Evolutionary conservation across 2,797 vertebrate genomes (phyloP).

Genomic region (Sebastes itinus): DNA sequence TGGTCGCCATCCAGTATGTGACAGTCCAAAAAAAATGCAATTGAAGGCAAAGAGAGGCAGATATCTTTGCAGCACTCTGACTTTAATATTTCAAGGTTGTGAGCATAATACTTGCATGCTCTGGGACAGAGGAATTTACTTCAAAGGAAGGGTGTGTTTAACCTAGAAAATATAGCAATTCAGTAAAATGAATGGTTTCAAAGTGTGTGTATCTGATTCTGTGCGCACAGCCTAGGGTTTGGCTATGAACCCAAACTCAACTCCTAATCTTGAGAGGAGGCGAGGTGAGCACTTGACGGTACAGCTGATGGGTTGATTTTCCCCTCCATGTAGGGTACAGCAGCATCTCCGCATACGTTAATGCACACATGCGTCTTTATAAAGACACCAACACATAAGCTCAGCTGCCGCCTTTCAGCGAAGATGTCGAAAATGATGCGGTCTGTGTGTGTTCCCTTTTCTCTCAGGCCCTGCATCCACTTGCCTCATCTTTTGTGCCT

Average conservation of each 20-base stretch:
- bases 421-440: constrained; percentile 51
- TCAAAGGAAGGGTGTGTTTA: constrained; percentile 71
- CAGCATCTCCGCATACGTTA: not conserved
- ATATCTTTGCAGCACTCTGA: constrained; percentile 47
- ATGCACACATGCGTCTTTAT: not conserved
- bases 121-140: constrained; percentile 58
- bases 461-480: constrained; percentile 58
- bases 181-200: constrained; percentile 46
- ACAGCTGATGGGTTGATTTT: not conserved
- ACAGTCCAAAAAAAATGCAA: constrained; percentile 10
- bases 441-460: constrained; percentile 73
- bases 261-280: not conserved
- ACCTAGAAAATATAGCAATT: constrained; percentile 66
- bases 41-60: constrained; percentile 35
- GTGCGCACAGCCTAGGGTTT: constrained; percentile 1
- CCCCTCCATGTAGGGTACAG: not conserved
- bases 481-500: constrained; percentile 72
- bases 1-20: constrained; percentile 34
- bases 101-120: constrained; percentile 66
- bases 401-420: constrained; percentile 30
- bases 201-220: constrained; percentile 41
- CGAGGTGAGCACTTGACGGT: not conserved
- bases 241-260: constrained; percentile 6
- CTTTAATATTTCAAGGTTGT: constrained; percentile 74
- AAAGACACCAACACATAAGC: constrained; percentile 51